A percentile compares a stretch with the other conserved stretches of the same genome.
Evolutionary conservation across 2,888 invertebrate genomes (phyloP).

Genomic region (Lasioglossum zephyrum): DNA sequence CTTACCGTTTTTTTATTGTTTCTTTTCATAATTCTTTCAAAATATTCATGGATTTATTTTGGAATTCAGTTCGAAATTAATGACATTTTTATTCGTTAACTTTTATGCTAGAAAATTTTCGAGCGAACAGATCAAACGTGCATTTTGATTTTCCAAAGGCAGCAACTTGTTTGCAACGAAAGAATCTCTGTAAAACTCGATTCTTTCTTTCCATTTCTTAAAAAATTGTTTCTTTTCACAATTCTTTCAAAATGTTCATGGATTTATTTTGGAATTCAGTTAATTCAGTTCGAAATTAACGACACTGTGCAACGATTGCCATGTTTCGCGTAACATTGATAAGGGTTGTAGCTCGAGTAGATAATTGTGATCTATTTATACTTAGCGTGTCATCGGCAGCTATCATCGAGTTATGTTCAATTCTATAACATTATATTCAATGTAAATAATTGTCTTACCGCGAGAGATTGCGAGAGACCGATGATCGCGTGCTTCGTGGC

Average conservation of each 20-base stretch:
- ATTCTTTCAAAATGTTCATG: background rate
- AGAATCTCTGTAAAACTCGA: background rate
- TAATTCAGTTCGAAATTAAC: background rate
- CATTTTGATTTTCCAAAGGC: too few relatives aligned
- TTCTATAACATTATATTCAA: background rate
- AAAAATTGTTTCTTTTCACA: too few relatives aligned
- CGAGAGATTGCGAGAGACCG: slow-evolving; percentile 75
- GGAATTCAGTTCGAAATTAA: background rate
- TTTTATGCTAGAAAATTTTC: too few relatives aligned
- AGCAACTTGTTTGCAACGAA: too few relatives aligned
- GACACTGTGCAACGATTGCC: background rate
- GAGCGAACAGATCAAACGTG: too few relatives aligned
- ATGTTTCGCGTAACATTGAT: background rate
- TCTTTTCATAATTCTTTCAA: background rate
- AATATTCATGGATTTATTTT: background rate
- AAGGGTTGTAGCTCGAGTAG: background rate
- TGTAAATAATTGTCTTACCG: slow-evolving; percentile 64
- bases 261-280: background rate
- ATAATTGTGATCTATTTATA: slow-evolving; percentile 9
- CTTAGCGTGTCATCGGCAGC: background rate
- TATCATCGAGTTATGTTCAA: background rate
- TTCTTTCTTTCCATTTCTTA: background rate
- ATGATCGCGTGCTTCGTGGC: slow-evolving; percentile 85
- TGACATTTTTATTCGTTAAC: background rate
- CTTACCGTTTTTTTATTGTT: background rate